A percentile compares a stretch with the other conserved stretches of the same genome.
Conservation (phyloP, 2,113 vertebrate genomes). For the Mellivora capensis region DNA sequence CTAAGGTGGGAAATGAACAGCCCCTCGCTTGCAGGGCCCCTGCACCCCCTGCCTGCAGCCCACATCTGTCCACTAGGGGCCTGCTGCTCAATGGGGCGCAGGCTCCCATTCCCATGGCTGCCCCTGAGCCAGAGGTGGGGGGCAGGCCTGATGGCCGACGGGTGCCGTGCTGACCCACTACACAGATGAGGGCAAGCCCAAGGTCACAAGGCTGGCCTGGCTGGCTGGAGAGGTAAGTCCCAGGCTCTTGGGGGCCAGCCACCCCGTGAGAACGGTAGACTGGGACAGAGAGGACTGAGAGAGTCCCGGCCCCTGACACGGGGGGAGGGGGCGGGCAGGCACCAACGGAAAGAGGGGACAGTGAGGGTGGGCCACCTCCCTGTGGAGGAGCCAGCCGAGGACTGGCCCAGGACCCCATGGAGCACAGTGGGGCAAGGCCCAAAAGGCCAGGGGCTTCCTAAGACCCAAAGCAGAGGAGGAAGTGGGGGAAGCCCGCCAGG, state of each 20-base stretch:
- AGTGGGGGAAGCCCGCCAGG: not conserved
- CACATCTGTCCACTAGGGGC: too few relatives aligned
- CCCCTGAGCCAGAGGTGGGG: not conserved
- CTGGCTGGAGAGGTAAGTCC: not conserved
- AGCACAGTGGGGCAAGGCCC: not conserved
- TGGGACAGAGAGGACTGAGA: not conserved
- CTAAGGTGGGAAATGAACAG: not conserved
- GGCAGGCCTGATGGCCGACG: not conserved
- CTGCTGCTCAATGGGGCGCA: not conserved
- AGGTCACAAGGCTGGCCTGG: not conserved
- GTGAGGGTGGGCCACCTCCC: not conserved
- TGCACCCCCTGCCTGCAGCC: too few relatives aligned
- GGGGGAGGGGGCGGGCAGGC: not conserved
- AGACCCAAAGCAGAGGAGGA: not conserved
- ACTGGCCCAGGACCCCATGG: accelerated
- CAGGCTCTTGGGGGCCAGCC: not conserved
- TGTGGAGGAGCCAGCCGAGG: not conserved
- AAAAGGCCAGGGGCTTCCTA: not conserved
- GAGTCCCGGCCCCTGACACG: not conserved
- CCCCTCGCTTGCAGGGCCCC: not conserved
- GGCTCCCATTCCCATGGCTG: not conserved
- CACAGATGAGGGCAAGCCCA: not conserved
- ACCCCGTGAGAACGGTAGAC: accelerated
- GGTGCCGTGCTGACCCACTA: not conserved
- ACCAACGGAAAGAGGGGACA: too few relatives aligned